Base-by-base conservation (phyloP, 2,113 vertebrate species). In the Caranx ignobilis region DNA sequence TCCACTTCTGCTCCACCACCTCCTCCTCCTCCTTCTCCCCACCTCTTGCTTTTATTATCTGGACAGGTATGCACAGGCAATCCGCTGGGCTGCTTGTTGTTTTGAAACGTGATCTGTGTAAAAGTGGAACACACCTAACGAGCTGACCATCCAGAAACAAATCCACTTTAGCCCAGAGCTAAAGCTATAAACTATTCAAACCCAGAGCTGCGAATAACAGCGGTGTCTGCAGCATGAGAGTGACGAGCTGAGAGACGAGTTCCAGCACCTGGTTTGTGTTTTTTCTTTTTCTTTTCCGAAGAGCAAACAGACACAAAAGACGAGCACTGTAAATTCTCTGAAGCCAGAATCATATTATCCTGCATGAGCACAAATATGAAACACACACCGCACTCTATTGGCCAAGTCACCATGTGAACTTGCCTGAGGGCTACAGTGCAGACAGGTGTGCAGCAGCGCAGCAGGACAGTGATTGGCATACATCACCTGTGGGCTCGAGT, bases 31-130 rank as follows among this genome's bases (percentile, higher is more conserved):
- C 45, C 41, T 6, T 9, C 41, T 41, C 21, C 31, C 21, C 68
- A 5, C 59, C 39, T 55, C 57, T 84, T 31, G 50, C 68, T 82
- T 92, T 93, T 90, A 93, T 93, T 86, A 90, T 88, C 71, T 74
- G 86, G 88, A 94, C 94, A 93, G 86, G 94, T 89, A 90, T 79
- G 84, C 88, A 92, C 94, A 94, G 88, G 94, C 77, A 76, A 31
- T 59, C 59, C 65, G 54, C 56, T 12, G 37, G 73, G 77, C 59
- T 78, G 74, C 85, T 79, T 88, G 91, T 91, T 94, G 94, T 95
- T 94, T 94, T 94, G 91, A 94, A 94, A 94, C 35, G 37, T 82
- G 92, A 95, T 92, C 79, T 2, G 71, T 26, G 81, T 73, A 77
- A 83, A 89, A 83, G 43, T 77, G 63, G 79, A 87, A 77, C 83